These are phyloP conservation scores for Miichthys miiuy DNA, from an alignment of 2,797 vertebrate genomes.

Conservation along the genomic window DNA sequence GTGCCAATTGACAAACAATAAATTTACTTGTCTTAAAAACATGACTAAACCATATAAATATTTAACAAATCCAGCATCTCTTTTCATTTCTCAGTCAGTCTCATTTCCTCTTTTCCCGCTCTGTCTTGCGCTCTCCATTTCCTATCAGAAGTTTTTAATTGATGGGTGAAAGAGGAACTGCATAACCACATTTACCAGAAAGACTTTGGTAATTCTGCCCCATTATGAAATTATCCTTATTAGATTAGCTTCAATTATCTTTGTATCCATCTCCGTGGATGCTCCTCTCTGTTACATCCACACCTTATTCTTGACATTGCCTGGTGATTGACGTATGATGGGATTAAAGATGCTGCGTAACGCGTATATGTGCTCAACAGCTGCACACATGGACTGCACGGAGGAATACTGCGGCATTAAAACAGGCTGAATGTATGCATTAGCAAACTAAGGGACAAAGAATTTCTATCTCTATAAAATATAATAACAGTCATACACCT, in stretches of 20 bases:
- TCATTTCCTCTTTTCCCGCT: slow-evolving; percentile 24
- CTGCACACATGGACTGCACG: neutral
- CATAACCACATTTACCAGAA: slow-evolving; percentile 55
- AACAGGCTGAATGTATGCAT: neutral
- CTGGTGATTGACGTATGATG: slow-evolving; percentile 19
- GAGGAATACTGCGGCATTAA: neutral
- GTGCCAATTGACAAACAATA: slow-evolving; percentile 22
- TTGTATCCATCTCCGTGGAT: slow-evolving; percentile 30
- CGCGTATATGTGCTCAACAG: neutral
- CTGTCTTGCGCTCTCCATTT: slow-evolving; percentile 22
- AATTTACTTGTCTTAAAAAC: slow-evolving; percentile 2
- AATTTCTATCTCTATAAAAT: neutral
- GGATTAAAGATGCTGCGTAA: neutral
- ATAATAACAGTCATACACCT: neutral
- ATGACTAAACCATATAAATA: slow-evolving; percentile 20
- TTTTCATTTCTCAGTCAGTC: slow-evolving; percentile 22
- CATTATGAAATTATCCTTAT: slow-evolving; percentile 58
- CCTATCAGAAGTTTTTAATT: slow-evolving; percentile 55
- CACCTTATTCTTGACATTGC: slow-evolving; percentile 41
- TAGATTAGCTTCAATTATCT: slow-evolving; percentile 57
- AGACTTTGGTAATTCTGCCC: slow-evolving; percentile 45
- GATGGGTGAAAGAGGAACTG: slow-evolving; percentile 39
- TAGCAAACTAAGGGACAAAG: neutral
- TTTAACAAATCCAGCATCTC: slow-evolving; percentile 13
- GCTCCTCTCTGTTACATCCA: slow-evolving; percentile 39